A percentile compares a stretch with the other conserved stretches of the same genome.
Conservation (phyloP, 1,140 invertebrate genomes). For the Atta cephalotes region DNA sequence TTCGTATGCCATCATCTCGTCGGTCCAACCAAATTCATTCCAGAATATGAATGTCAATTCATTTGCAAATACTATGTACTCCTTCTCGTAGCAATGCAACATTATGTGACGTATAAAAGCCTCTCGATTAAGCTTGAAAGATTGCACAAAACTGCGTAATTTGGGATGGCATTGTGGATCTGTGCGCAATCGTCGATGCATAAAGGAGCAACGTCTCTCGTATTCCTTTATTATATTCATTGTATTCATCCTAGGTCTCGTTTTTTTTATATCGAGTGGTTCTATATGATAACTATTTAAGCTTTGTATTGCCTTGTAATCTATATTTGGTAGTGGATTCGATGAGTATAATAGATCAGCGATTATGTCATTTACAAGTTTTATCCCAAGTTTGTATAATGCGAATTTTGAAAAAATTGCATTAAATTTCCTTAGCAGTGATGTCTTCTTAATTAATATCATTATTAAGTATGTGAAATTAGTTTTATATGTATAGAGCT, state of each 20-base stretch:
- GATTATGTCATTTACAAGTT: too few species aligned
- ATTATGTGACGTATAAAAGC: constrained; percentile 3
- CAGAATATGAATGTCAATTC: not conserved
- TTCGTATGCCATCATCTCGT: not conserved
- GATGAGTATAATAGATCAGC: too few species aligned
- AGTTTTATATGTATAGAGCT: not conserved
- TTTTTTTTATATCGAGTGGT: not conserved
- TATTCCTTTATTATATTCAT: not conserved
- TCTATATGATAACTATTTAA: not conserved
- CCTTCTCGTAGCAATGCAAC: not conserved
- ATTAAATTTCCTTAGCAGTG: not conserved
- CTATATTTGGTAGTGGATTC: too few species aligned
- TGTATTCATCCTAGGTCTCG: not conserved
- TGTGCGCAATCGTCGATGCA: not conserved
- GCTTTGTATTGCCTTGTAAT: too few species aligned
- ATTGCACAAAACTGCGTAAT: not conserved
- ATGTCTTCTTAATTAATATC: not conserved
- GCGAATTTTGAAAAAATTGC: not conserved
- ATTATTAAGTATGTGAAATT: not conserved
- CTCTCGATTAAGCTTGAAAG: not conserved
- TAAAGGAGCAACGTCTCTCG: not conserved
- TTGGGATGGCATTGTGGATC: not conserved
- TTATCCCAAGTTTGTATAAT: too few species aligned
- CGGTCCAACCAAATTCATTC: not conserved
- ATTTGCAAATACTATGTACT: not conserved